Evolutionary conservation across 2,797 vertebrate genomes (phyloP).

Genomic region (Danio albolineatus): DNA sequence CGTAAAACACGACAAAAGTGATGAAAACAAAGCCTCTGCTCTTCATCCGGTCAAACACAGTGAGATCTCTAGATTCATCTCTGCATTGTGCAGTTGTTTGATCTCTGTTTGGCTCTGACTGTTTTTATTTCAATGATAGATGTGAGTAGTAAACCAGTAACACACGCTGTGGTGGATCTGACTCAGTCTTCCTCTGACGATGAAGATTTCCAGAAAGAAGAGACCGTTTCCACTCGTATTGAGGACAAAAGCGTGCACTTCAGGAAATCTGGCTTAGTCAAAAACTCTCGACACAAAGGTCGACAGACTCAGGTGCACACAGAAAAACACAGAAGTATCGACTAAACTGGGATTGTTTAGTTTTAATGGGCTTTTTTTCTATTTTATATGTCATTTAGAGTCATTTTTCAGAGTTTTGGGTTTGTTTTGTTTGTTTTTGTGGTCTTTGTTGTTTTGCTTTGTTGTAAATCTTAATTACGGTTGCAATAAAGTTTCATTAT

Average conservation of each 20-base stretch:
- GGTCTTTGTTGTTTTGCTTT: neutral
- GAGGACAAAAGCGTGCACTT: constrained; percentile 23
- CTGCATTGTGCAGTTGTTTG: neutral
- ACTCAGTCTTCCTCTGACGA: constrained; percentile 84
- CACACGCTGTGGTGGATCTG: constrained; percentile 76
- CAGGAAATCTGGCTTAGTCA: constrained; percentile 19
- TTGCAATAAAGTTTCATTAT: constrained; percentile 16
- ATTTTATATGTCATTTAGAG: neutral
- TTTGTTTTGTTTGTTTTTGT: neutral
- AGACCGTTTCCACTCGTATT: constrained; percentile 26
- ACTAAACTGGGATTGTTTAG: neutral
- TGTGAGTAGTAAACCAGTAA: neutral
- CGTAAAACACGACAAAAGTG: constrained; percentile 75
- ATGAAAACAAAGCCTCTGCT: constrained; percentile 76
- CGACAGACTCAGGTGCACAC: neutral
- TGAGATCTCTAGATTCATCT: constrained; percentile 57
- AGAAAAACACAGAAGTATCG: neutral
- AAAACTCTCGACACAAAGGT: neutral
- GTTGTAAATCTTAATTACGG: neutral
- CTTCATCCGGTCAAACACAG: constrained; percentile 77
- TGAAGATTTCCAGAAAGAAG: constrained; percentile 39
- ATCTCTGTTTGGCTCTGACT: neutral
- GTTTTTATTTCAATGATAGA: neutral
- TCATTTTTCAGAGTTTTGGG: neutral
- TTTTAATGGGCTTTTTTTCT: neutral